Conservation (phyloP, 2,797 vertebrate species). For the Trichosurus vulpecula region DNA sequence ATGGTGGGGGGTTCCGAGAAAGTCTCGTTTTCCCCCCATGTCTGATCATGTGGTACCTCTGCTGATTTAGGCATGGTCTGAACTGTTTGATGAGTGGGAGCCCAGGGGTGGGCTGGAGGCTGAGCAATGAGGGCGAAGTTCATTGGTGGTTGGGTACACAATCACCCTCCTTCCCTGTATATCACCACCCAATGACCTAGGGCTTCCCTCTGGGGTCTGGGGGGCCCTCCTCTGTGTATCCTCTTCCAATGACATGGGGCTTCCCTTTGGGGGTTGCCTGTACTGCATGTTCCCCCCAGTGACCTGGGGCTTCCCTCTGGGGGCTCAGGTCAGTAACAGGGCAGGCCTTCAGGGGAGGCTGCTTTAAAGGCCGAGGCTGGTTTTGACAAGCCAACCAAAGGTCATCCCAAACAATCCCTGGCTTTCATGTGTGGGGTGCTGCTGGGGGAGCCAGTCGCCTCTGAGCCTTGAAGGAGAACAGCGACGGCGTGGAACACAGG, state of each 20-base stretch:
- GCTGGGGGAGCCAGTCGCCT: not conserved
- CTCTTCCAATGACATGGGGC: too few species aligned
- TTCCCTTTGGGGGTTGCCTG: too few species aligned
- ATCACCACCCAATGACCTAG: too few species aligned
- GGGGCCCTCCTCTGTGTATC: too few species aligned
- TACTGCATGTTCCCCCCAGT: too few species aligned
- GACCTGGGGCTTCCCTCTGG: not conserved
- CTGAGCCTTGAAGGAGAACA: not conserved
- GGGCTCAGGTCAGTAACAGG: not conserved
- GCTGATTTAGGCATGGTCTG: too few species aligned
- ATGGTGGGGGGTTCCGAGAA: too few species aligned
- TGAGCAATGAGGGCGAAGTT: too few species aligned
- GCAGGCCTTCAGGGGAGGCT: not conserved
- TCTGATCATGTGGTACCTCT: not conserved
- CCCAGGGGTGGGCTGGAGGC: not conserved
- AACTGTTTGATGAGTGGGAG: too few species aligned
- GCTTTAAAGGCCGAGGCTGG: not conserved
- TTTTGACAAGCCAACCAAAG: constrained; percentile 72
- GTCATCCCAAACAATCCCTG: constrained; percentile 62
- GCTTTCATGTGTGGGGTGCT: constrained; percentile 50
- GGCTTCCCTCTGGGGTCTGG: too few species aligned
- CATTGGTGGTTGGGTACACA: not conserved
- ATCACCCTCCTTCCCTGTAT: not conserved
- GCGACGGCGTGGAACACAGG: not conserved
- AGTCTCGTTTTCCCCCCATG: not conserved